These are phyloP conservation scores for Scolanthus callimorphus DNA, from an alignment of 92 coral and sea anemone genomes.

Conservation along the genomic window DNA sequence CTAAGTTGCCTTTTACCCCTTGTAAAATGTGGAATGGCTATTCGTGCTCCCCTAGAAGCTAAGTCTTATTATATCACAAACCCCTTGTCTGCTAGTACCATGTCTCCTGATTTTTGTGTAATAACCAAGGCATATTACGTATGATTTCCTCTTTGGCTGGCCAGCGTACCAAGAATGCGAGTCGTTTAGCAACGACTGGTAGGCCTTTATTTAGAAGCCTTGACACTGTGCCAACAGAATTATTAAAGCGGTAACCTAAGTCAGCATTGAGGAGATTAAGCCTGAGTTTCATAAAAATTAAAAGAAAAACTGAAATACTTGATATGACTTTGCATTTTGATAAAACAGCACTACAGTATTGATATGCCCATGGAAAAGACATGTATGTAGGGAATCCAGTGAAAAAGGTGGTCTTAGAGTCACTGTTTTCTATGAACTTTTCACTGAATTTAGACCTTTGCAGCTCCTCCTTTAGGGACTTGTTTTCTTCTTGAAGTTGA, in stretches of 20 bases:
- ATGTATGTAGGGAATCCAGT: background rate
- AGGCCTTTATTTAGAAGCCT: background rate
- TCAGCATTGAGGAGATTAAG: background rate
- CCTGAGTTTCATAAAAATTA: background rate
- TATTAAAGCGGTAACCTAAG: background rate
- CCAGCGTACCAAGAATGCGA: background rate
- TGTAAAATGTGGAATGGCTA: constrained; percentile 31
- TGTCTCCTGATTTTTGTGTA: constrained; percentile 41
- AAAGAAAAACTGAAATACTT: background rate
- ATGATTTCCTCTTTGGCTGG: background rate
- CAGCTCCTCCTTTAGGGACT: background rate
- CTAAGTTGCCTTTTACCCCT: constrained; percentile 33
- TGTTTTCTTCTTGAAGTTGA: background rate
- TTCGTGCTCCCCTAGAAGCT: constrained; percentile 32
- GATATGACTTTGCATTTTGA: background rate
- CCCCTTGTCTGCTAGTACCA: constrained; percentile 53
- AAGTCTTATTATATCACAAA: constrained; percentile 42
- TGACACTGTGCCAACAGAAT: background rate
- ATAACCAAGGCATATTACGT: constrained; percentile 2
- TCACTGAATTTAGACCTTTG: background rate
- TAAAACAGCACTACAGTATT: background rate
- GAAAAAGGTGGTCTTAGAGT: background rate
- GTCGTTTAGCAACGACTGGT: background rate
- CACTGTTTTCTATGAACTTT: background rate
- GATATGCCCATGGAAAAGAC: background rate